Percentiles rank a stretch among this genome's conserved stretches.
phyloP scores from a whole-genome alignment of 2,797 vertebrate species.

The Propithecus deckenii region DNA sequence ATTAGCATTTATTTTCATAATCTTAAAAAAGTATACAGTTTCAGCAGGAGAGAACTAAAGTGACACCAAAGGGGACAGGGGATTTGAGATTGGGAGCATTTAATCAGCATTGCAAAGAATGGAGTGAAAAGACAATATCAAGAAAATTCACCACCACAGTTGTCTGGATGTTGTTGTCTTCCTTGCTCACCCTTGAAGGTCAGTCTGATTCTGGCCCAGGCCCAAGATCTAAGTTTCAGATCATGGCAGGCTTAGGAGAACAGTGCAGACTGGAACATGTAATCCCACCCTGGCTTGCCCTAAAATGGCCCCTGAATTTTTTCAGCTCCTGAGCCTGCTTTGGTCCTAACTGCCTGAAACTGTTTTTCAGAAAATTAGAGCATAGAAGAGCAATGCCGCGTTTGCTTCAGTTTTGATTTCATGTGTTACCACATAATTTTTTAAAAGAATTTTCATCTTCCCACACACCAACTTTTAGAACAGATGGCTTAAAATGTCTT shows the following conservation, averaged over 20 bases:
- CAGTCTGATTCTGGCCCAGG: constrained; percentile 45
- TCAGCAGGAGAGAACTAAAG: neutral
- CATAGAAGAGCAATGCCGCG: neutral
- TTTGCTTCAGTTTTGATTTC: constrained; percentile 22
- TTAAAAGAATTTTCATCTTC: constrained; percentile 37
- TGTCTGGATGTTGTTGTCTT: neutral
- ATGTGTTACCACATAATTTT: constrained; percentile 2
- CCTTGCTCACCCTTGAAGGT: constrained; percentile 26
- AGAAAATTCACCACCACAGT: neutral
- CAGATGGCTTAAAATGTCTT: constrained; percentile 51
- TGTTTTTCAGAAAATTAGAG: constrained; percentile 15
- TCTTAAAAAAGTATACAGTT: neutral
- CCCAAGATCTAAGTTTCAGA: constrained; percentile 63
- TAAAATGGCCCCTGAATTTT: constrained; percentile 42
- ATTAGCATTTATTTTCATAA: neutral
- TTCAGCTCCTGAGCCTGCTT: neutral
- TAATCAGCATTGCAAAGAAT: neutral
- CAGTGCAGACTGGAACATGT: constrained; percentile 62
- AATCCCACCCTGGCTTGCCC: constrained; percentile 61
- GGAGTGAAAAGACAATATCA: neutral
- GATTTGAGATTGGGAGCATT: neutral
- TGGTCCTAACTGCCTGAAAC: neutral
- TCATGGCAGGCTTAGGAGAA: constrained; percentile 63
- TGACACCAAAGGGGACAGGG: neutral
- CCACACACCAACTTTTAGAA: constrained; percentile 22